phyloP scores from a whole-genome alignment of 2,888 invertebrate genomes.

The Brachyptera risi region DNA sequence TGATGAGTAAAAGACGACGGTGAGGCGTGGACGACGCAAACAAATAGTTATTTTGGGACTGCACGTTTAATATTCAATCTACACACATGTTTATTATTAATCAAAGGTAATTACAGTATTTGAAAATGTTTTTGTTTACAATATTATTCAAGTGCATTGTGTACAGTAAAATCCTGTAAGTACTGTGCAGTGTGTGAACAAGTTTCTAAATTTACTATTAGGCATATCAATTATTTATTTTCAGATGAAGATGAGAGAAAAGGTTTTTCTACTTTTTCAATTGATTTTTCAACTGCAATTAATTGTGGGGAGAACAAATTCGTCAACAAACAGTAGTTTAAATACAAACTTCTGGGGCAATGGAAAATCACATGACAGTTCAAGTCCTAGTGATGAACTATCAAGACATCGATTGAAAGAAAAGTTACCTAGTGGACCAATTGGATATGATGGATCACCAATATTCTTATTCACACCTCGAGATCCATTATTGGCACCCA shows the following conservation, averaged over 20 bases:
- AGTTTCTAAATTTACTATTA: too few species aligned
- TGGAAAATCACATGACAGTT: not conserved
- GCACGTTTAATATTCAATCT: too few species aligned
- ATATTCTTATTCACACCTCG: slow-evolving; percentile 5
- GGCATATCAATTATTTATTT: not conserved
- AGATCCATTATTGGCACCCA: slow-evolving; percentile 1
- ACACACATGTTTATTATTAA: too few species aligned
- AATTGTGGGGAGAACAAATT: not conserved
- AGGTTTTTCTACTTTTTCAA: not conserved
- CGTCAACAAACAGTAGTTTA: not conserved
- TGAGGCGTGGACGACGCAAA: too few species aligned
- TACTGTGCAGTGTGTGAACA: too few species aligned
- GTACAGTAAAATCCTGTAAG: too few species aligned
- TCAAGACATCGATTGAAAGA: slow-evolving; percentile 16
- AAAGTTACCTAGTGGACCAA: slow-evolving; percentile 16
- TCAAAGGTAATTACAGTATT: too few species aligned
- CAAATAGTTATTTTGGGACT: too few species aligned
- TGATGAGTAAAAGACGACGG: too few species aligned
- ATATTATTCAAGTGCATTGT: too few species aligned
- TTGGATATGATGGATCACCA: slow-evolving; percentile 19
- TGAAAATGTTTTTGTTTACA: too few species aligned
- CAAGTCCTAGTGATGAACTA: not conserved
- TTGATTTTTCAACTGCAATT: not conserved
- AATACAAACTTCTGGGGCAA: not conserved
- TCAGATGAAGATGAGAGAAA: not conserved